phyloP scores from a whole-genome alignment of 2,888 invertebrate genomes.

The Sarcophaga variegata region DNA sequence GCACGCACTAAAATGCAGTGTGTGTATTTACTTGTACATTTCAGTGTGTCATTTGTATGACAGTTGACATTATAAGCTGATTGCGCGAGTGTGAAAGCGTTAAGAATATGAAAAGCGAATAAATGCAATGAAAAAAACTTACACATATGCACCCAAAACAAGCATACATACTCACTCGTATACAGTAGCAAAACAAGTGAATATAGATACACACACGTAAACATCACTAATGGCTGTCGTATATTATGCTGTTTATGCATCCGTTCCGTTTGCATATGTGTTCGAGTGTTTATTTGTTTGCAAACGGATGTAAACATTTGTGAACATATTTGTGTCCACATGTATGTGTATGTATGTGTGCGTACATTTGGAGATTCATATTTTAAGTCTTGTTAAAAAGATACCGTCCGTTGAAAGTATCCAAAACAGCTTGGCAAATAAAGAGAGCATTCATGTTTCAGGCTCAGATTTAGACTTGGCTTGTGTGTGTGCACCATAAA shows the following conservation, averaged over 20 bases:
- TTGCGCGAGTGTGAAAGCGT: constrained; percentile 65
- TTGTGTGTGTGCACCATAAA: too few species aligned
- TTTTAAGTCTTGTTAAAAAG: constrained; percentile 51
- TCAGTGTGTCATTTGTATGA: constrained; percentile 60
- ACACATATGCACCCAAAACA: background rate
- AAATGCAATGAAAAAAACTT: constrained; percentile 10
- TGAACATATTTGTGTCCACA: background rate
- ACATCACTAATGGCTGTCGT: constrained; percentile 45
- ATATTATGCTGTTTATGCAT: constrained; percentile 11
- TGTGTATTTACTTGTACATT: constrained; percentile 38
- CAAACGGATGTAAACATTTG: background rate
- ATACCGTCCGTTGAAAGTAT: constrained; percentile 4
- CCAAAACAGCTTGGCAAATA: constrained; percentile 54
- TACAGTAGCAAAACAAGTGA: constrained; percentile 29
- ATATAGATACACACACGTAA: constrained; percentile 6
- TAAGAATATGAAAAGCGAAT: constrained; percentile 56
- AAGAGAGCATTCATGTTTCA: constrained; percentile 4
- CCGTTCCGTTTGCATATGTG: background rate
- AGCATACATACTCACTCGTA: background rate
- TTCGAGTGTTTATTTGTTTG: background rate
- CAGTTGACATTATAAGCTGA: constrained; percentile 72
- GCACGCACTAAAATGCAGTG: background rate
- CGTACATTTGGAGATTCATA: constrained; percentile 41
- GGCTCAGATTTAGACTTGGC: too few species aligned
- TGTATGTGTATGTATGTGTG: constrained; percentile 2